Conservation (phyloP, 2,797 vertebrate species). For the Gadopsis marmoratus region DNA sequence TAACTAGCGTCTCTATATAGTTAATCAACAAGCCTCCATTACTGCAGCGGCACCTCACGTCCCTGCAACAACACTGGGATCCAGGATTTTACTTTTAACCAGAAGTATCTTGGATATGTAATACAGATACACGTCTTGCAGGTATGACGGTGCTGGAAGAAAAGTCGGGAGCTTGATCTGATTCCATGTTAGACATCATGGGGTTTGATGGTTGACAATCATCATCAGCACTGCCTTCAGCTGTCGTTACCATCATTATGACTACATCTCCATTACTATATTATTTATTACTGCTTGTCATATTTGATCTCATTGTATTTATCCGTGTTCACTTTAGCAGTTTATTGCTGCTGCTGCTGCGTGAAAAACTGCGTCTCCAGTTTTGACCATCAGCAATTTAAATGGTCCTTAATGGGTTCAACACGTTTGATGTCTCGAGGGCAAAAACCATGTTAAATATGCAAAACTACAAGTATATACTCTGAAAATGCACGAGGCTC, state of each 20-base stretch:
- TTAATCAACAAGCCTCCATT: not conserved
- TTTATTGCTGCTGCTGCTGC: constrained; percentile 13
- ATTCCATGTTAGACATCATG: no score
- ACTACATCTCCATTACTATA: not conserved
- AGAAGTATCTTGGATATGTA: no score
- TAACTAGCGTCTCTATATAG: no score
- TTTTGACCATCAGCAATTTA: constrained; percentile 42
- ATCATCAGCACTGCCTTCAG: no score
- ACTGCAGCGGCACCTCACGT: not conserved
- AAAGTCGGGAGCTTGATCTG: no score
- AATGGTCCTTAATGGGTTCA: constrained; percentile 56
- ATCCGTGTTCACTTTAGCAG: constrained; percentile 1
- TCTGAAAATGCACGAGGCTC: constrained; percentile 58
- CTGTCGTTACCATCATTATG: not conserved
- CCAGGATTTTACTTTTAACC: not conserved
- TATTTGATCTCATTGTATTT: not conserved
- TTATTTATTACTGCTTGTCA: not conserved
- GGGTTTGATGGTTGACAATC: no score
- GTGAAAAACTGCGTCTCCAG: constrained; percentile 32
- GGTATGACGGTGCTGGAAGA: no score
- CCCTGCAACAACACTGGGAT: not conserved
- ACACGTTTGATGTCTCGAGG: constrained; percentile 45
- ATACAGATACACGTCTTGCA: no score
- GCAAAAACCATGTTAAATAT: constrained; percentile 24
- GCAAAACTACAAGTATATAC: constrained; percentile 38